A percentile compares a stretch with the other conserved stretches of the same genome.
Evolutionary conservation across 1,140 invertebrate species (phyloP).

Genomic region (Rhagoletis zephyria): DNA sequence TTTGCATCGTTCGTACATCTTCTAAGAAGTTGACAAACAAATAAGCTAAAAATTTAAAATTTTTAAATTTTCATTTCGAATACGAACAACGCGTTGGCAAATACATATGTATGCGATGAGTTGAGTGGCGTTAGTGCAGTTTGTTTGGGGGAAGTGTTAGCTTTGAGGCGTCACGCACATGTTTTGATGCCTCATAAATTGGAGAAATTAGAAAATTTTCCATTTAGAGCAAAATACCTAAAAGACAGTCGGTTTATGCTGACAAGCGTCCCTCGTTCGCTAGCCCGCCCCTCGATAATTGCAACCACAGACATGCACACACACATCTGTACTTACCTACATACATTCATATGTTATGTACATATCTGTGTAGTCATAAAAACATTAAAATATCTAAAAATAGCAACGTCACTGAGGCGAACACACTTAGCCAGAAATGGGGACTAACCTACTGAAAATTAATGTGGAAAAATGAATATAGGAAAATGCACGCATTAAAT

Average conservation of each 20-base stretch:
- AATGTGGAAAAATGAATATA: constrained; percentile 4
- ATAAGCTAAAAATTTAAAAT: constrained; percentile 19
- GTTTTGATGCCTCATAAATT: constrained; percentile 44
- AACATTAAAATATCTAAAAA: constrained; percentile 29
- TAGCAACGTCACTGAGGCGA: constrained; percentile 32
- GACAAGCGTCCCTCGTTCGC: neutral
- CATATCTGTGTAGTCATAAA: constrained; percentile 27
- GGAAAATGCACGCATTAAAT: neutral
- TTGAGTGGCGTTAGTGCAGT: neutral
- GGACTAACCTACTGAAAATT: neutral
- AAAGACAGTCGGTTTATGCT: neutral
- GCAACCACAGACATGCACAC: neutral
- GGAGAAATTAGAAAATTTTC: constrained; percentile 44
- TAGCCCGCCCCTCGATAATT: neutral
- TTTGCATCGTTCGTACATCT: constrained; percentile 1
- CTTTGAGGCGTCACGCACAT: constrained; percentile 25
- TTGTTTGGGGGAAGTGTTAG: neutral
- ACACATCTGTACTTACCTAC: neutral
- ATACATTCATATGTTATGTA: neutral
- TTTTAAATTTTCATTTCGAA: constrained; percentile 9
- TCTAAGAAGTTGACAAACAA: constrained; percentile 39
- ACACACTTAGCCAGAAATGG: neutral
- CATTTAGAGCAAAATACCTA: neutral
- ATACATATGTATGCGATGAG: neutral
- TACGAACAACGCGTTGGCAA: constrained; percentile 15